Percentiles rank a stretch among this genome's conserved stretches.
phyloP scores from a whole-genome alignment of 2,888 invertebrate genomes.

The Sisyra nigra region DNA sequence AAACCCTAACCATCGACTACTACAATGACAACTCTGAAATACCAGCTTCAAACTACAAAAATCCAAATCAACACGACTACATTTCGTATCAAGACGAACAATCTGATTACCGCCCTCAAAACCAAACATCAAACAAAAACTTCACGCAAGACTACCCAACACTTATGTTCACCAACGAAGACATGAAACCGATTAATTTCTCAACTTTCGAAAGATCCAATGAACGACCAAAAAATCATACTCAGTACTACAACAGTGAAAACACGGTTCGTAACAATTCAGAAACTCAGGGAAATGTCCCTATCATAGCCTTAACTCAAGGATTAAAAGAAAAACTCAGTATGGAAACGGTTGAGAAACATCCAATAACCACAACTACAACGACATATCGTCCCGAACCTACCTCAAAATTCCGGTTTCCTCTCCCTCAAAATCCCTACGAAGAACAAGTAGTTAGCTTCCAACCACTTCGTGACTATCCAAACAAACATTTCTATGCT shows the following conservation, averaged over 20 bases:
- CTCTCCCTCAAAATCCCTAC: too few species aligned
- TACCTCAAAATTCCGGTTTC: too few species aligned
- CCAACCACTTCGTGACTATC: conserved; percentile 7
- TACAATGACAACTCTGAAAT: conserved; percentile 12
- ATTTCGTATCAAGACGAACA: too few species aligned
- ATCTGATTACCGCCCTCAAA: too few species aligned
- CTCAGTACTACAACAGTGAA: conserved; percentile 9
- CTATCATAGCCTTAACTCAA: conserved; percentile 14
- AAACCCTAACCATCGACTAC: conserved; percentile 13
- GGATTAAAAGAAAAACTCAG: conserved; percentile 25
- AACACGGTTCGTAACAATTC: too few species aligned
- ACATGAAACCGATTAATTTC: too few species aligned
- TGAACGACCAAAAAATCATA: conserved; percentile 8
- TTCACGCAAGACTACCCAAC: too few species aligned
- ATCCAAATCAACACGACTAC: too few species aligned
- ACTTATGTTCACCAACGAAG: too few species aligned
- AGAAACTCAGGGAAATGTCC: conserved; percentile 12
- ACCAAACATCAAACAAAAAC: too few species aligned
- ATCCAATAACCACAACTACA: conserved; percentile 8
- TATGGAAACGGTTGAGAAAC: conserved; percentile 21
- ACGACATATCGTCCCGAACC: neutral
- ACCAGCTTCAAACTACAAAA: conserved; percentile 2
- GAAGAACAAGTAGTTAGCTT: conserved; percentile 2
- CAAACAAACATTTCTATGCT: conserved; percentile 10
- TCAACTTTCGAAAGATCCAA: conserved; percentile 7